Conservation (phyloP, 1,140 invertebrate species). For the Carposina sasakii region DNA sequence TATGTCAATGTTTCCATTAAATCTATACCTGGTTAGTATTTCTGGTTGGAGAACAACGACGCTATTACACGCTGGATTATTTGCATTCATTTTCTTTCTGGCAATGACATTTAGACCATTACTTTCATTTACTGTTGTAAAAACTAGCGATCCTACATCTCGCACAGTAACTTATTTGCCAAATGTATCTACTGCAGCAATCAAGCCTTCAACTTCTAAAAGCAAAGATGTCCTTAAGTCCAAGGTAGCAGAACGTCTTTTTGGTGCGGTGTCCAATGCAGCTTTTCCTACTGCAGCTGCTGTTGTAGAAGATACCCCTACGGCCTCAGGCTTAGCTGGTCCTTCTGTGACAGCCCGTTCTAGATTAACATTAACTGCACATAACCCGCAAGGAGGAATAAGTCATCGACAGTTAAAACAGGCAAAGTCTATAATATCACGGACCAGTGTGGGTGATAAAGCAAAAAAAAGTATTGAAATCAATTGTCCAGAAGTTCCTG, state of each 20-base stretch:
- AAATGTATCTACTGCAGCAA: conserved; percentile 37
- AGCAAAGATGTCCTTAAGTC: conserved; percentile 32
- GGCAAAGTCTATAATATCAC: conserved; percentile 56
- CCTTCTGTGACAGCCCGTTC: conserved; percentile 11
- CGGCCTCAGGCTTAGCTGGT: conserved; percentile 27
- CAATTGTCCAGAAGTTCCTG: conserved; percentile 27
- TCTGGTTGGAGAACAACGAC: conserved; percentile 83
- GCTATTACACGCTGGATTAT: conserved; percentile 78
- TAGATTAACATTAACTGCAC: conserved; percentile 44
- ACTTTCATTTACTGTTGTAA: conserved; percentile 45
- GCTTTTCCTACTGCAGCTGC: conserved; percentile 60
- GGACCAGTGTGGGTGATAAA: conserved; percentile 47
- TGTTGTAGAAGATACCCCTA: conserved; percentile 37
- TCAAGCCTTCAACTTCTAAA: conserved; percentile 20
- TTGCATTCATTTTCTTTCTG: conserved; percentile 49
- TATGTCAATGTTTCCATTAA: conserved; percentile 80
- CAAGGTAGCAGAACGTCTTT: conserved; percentile 48
- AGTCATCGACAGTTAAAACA: conserved; percentile 53
- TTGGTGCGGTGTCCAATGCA: conserved; percentile 51
- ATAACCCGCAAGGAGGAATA: conserved; percentile 43
- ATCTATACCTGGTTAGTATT: conserved; percentile 75
- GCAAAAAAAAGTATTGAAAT: conserved; percentile 33
- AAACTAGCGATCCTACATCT: conserved; percentile 33
- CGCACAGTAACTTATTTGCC: conserved; percentile 65
- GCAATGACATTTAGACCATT: conserved; percentile 53